Evolutionary conservation across 2,888 invertebrate species (phyloP), one percentile per base, ranked within the genome.

Genomic region (Xanthia icteritia): DNA sequence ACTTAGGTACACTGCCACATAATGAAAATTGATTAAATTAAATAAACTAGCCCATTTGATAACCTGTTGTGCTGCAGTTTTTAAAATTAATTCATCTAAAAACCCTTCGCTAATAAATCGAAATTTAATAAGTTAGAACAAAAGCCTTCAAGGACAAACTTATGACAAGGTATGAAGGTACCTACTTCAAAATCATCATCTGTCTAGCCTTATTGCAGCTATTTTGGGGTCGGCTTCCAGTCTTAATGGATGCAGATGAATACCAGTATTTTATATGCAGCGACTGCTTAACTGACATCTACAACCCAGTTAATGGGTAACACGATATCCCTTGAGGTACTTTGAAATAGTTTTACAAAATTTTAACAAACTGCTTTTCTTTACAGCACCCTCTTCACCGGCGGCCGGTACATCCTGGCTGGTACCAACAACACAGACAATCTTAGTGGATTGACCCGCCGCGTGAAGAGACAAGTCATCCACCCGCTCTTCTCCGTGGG

Each of bases 401-500:
- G 87, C 31, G 94, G 95, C 0, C 89, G 88, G 3, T 86, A 86
- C 76, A 91, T 95, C 66, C 85, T 94, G 65, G 96, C 96, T 2
- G 96, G 96, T 61, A 96, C 96, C 70, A 94, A 94, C 90, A 94
- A 94, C 86, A 91, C 95, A 0, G 91, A 91, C 0, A 88, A 94
- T 76, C 91, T 77, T 54, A 90, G 88, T 51, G 96, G 96, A 23
- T 85, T 94, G 51, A 73, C 56, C 17, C 89, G 90, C 27, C 83
- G 72, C 36, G 95, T 96, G 54, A 96, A 96, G 90, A 90, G 92
- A 68, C 91, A 94, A 9, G 81, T 94, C 83, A 90, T 96, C 36
- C 96, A 96, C 78, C 96, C 96, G 4, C 92, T 92, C 11, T 96
- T 96, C 91, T 81, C 92, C 23, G 96, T 96, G 42, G 96, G 96